These are phyloP conservation scores for Zaprionus vittiger DNA, from an alignment of 1,140 invertebrate genomes.

Conservation along the genomic window DNA sequence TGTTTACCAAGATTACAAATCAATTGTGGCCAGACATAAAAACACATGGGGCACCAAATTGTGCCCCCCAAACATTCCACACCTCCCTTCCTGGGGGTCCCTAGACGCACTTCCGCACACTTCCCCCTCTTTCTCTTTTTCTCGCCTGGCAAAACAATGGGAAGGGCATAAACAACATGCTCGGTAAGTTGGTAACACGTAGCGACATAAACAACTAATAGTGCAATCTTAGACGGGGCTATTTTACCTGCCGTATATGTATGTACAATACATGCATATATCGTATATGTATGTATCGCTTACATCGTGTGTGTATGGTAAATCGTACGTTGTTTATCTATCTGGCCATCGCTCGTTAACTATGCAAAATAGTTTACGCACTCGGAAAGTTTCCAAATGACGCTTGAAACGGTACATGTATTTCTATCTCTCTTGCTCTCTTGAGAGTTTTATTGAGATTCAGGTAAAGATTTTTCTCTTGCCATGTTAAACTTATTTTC, in stretches of 20 bases:
- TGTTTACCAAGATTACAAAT: conserved; percentile 82
- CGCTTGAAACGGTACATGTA: neutral
- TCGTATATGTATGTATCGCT: neutral
- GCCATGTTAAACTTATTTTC: too few relatives aligned
- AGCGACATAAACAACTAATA: conserved; percentile 41
- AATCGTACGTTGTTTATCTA: conserved; percentile 3
- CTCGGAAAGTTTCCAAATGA: neutral
- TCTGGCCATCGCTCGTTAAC: neutral
- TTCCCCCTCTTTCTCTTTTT: neutral
- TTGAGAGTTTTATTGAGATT: neutral
- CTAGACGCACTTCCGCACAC: neutral
- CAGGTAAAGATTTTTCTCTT: neutral
- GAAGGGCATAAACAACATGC: conserved; percentile 14
- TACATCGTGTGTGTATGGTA: neutral
- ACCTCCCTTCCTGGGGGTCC: neutral
- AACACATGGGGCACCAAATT: conserved; percentile 60
- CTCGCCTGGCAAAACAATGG: neutral
- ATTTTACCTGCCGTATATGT: neutral
- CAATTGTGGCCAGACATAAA: conserved; percentile 81
- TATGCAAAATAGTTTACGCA: neutral
- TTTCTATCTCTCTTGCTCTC: neutral
- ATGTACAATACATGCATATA: neutral
- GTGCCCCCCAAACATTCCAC: neutral
- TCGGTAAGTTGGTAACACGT: conserved; percentile 32
- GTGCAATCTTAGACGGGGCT: neutral